Conservation (phyloP, 1,140 invertebrate genomes). For the Potamilus streckersoni region DNA sequence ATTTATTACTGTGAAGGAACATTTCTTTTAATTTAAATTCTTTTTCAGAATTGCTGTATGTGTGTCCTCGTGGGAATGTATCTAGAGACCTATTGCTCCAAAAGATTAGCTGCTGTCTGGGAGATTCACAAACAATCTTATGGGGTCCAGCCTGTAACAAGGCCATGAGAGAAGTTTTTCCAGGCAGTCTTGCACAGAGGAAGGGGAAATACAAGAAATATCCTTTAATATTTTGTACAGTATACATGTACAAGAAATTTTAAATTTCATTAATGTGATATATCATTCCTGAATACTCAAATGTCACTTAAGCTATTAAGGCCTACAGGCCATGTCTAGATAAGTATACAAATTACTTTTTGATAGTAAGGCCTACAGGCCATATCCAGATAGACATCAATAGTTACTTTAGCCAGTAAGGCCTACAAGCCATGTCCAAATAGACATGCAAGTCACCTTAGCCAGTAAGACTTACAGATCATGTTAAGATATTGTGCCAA, state of each 20-base stretch:
- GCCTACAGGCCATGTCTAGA: background rate
- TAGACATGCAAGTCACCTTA: no score
- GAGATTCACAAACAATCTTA: slow-evolving; percentile 34
- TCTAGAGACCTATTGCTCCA: slow-evolving; percentile 54
- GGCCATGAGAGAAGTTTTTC: slow-evolving; percentile 52
- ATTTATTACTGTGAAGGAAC: no score
- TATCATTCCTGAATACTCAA: background rate
- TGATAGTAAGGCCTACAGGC: no score
- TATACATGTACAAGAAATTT: background rate
- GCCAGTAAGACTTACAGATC: no score
- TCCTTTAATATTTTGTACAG: slow-evolving; percentile 39
- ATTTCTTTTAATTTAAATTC: no score
- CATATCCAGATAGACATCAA: no score
- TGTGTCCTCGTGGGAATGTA: slow-evolving; percentile 42
- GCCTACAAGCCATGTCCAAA: no score
- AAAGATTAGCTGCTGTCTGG: slow-evolving; percentile 37
- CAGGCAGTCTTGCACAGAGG: slow-evolving; percentile 50
- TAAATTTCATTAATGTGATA: no score
- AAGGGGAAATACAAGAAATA: slow-evolving; percentile 63
- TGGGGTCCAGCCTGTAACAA: slow-evolving; percentile 61
- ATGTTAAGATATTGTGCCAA: no score
- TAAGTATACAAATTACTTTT: no score
- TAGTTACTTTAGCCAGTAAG: no score
- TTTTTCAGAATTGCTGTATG: slow-evolving; percentile 44
- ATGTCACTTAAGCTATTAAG: background rate